phyloP scores from a whole-genome alignment of 2,113 vertebrate genomes.

The Camarhynchus parvulus region DNA sequence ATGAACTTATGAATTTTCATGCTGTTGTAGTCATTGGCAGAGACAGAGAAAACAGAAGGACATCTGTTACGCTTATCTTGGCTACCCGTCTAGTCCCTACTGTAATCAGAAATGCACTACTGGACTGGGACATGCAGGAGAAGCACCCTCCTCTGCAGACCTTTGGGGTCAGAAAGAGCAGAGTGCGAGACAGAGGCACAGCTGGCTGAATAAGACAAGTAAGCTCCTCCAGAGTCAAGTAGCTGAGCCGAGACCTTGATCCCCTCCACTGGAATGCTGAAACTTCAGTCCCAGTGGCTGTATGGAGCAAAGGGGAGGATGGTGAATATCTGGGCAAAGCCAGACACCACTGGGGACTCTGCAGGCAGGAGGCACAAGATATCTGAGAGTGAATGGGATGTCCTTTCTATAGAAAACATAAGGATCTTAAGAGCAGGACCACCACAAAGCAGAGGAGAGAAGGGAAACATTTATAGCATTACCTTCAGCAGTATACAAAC shows the following conservation, averaged over 20 bases:
- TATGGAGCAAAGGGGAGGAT: not conserved
- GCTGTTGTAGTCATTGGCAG: not conserved
- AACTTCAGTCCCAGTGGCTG: not conserved
- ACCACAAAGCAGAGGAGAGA: not conserved
- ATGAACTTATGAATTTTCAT: not conserved
- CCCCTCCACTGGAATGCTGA: not conserved
- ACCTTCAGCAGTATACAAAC: not conserved
- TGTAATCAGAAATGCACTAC: not conserved
- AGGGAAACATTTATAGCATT: not conserved
- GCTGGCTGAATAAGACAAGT: not conserved
- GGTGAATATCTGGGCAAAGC: not conserved
- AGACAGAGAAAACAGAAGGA: not conserved
- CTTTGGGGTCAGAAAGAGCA: not conserved
- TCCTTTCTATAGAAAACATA: not conserved
- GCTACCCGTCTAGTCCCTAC: not conserved
- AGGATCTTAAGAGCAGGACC: not conserved
- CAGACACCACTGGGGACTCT: not conserved
- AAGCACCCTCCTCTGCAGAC: not conserved
- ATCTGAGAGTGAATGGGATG: not conserved
- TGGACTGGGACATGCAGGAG: not conserved
- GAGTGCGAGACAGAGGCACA: not conserved
- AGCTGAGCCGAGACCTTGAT: no score
- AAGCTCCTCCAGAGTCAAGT: no score
- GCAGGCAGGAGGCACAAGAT: not conserved
- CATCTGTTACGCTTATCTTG: rapidly evolving